These are phyloP conservation scores for Menura novaehollandiae DNA, from an alignment of 2,113 vertebrate genomes.

Conservation along the genomic window DNA sequence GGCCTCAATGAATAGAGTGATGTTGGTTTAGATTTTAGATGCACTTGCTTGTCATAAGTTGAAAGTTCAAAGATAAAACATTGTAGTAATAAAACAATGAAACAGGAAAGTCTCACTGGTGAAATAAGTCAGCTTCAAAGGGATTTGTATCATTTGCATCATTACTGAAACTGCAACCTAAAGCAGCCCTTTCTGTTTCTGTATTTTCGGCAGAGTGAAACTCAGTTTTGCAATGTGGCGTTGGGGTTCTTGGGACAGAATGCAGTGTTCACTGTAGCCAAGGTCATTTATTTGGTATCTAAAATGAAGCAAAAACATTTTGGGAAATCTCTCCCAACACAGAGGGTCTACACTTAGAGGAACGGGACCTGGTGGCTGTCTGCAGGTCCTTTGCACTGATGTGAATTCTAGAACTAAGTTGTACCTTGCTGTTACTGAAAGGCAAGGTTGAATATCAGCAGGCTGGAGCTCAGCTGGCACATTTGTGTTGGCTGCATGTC, in stretches of 20 bases:
- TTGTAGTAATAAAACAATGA: not conserved
- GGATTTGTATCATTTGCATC: not conserved
- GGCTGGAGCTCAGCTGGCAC: not conserved
- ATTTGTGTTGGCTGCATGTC: not conserved
- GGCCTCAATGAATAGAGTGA: not conserved
- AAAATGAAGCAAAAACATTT: not conserved
- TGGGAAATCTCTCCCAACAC: not conserved
- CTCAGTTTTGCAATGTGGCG: accelerated
- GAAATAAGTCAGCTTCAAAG: not conserved
- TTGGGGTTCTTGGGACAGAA: not conserved
- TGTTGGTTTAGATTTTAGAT: not conserved
- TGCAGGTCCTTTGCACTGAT: not conserved
- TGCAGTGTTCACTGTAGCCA: accelerated
- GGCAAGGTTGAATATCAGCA: not conserved
- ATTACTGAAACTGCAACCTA: not conserved
- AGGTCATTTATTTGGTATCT: not conserved
- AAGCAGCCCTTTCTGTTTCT: not conserved
- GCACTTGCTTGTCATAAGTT: not conserved
- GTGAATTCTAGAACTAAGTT: not conserved
- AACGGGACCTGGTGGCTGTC: not conserved
- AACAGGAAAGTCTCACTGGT: not conserved
- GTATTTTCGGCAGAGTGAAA: not conserved
- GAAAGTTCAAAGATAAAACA: not conserved
- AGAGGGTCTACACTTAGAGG: not conserved
- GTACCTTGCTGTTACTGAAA: not conserved